Evolutionary conservation across 35 echinoderm and acorn worm genomes (phyloP).

Genomic region (Diadema setosum): DNA sequence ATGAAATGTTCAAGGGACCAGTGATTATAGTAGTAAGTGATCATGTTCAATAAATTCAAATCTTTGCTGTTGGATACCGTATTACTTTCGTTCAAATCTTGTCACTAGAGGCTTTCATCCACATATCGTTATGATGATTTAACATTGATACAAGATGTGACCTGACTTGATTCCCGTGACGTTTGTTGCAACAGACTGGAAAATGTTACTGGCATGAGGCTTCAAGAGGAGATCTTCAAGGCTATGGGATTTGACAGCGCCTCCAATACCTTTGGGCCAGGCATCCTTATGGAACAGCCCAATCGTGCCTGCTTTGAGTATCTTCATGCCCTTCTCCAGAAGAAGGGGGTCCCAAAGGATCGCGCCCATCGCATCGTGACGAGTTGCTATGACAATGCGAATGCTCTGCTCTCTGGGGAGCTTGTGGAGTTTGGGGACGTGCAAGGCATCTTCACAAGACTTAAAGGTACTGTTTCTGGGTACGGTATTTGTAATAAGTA

Average conservation of each 20-base stretch:
- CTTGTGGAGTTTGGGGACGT: neutral
- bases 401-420: neutral
- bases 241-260: neutral
- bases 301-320: conserved; percentile 3
- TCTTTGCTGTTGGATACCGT: no score
- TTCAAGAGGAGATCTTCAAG: conserved; percentile 30
- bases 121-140: no score
- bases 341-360: neutral
- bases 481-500: no score
- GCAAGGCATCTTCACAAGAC: neutral
- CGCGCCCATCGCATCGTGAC: neutral
- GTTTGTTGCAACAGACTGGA: conserved; percentile 14
- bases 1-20: no score
- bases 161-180: no score
- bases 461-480: neutral
- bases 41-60: no score
- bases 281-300: neutral
- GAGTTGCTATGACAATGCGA: neutral
- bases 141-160: no score
- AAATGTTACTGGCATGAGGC: conserved; percentile 2
- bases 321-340: neutral
- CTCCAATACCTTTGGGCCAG: neutral
- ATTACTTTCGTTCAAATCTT: no score
- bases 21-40: no score
- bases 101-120: no score